phyloP scores from a whole-genome alignment of 1,140 invertebrate genomes.

The Scaptomyza pallida region DNA sequence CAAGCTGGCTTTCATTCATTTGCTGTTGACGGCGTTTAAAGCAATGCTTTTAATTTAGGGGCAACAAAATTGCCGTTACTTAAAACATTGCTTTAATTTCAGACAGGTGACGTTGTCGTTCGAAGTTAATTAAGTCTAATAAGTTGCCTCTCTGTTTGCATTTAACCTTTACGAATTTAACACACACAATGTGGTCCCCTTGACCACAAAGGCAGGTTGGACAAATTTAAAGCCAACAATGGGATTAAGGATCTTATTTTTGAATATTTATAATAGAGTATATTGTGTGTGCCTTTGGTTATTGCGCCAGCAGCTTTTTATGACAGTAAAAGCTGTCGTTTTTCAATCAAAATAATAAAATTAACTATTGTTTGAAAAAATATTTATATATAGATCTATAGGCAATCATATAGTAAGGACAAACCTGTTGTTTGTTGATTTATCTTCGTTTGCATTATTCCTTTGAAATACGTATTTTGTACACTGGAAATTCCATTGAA shows the following conservation, averaged over 20 bases:
- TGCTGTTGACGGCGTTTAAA: not conserved
- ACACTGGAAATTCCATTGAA: not conserved
- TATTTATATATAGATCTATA: no score
- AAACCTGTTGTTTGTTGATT: not conserved
- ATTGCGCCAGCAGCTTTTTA: not conserved
- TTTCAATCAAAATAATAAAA: no score
- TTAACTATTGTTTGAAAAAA: no score
- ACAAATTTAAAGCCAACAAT: not conserved
- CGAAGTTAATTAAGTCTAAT: constrained; percentile 41
- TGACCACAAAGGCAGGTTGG: not conserved
- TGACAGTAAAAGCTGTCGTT: no score
- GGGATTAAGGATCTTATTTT: no score
- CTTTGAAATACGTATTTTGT: not conserved
- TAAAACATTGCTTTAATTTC: not conserved
- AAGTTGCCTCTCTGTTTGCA: constrained; percentile 3
- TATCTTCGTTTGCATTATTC: not conserved
- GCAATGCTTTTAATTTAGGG: not conserved
- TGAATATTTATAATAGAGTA: no score
- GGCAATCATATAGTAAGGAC: not conserved
- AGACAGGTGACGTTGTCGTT: not conserved
- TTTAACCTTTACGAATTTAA: not conserved
- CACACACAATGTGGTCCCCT: constrained; percentile 2
- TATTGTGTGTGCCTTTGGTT: not conserved
- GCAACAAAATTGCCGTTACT: not conserved
- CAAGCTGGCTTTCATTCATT: not conserved